Conservation (phyloP, 2,797 vertebrate species). For the Crenuchus spilurus region DNA sequence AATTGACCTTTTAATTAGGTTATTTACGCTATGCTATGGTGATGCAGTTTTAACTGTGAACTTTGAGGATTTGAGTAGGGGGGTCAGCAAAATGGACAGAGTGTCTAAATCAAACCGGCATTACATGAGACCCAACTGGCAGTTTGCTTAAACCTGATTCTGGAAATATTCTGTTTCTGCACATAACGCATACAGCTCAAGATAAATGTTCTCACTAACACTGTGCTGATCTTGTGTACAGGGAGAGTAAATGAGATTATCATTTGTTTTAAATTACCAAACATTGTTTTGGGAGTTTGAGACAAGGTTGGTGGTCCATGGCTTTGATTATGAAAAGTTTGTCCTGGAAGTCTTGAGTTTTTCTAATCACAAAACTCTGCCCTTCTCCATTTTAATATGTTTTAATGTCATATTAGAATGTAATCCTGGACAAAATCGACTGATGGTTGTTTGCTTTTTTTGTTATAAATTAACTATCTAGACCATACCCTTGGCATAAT, state of each 20-base stretch:
- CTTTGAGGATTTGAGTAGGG: background rate
- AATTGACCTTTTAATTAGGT: slow-evolving; percentile 1
- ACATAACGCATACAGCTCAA: background rate
- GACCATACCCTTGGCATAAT: background rate
- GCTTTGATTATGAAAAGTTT: slow-evolving; percentile 14
- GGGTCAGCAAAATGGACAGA: background rate
- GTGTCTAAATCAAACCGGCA: background rate
- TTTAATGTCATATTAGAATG: slow-evolving; percentile 6
- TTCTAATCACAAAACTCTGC: background rate
- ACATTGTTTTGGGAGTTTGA: background rate
- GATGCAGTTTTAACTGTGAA: slow-evolving; percentile 29
- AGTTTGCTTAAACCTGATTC: slow-evolving; percentile 1
- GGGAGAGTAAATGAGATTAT: slow-evolving; percentile 8
- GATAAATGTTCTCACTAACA: slow-evolving; percentile 29
- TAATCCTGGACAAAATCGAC: background rate
- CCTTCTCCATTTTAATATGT: background rate
- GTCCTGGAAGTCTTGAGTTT: background rate
- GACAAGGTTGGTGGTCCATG: background rate
- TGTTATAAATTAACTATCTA: background rate
- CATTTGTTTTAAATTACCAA: background rate
- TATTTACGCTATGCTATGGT: background rate
- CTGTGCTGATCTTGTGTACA: slow-evolving; percentile 31
- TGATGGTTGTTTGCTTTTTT: background rate
- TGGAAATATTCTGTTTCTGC: slow-evolving; percentile 7
- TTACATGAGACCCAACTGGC: slow-evolving; percentile 11